A percentile compares a stretch with the other conserved stretches of the same genome.
Evolutionary conservation across 2,888 invertebrate species (phyloP).

Genomic region (Acanthosepion esculentum): DNA sequence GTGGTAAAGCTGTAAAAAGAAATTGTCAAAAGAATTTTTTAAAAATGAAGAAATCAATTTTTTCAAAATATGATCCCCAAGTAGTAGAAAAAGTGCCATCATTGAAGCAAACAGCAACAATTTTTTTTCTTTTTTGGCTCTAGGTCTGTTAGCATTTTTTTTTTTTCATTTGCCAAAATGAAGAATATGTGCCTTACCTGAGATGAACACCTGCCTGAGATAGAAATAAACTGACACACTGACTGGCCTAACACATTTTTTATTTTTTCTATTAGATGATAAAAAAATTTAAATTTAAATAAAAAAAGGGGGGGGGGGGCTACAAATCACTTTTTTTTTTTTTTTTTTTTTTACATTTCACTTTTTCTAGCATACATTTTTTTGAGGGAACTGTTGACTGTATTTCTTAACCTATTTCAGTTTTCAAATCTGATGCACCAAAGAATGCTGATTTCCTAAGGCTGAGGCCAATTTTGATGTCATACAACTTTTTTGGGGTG

Average conservation of each 20-base stretch:
- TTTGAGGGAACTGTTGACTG: neutral
- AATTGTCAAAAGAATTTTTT: neutral
- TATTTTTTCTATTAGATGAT: neutral
- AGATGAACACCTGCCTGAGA: slow-evolving; percentile 33
- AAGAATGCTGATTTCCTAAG: neutral
- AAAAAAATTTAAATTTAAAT: neutral
- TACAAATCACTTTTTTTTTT: no score
- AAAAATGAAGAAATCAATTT: neutral
- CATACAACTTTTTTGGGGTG: neutral
- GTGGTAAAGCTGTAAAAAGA: neutral
- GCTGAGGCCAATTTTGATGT: neutral
- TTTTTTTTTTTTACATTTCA: no score
- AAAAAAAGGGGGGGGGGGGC: neutral
- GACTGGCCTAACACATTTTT: slow-evolving; percentile 7
- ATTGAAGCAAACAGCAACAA: neutral
- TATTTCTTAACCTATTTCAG: neutral
- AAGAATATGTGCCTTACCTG: slow-evolving; percentile 33
- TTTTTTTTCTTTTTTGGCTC: neutral
- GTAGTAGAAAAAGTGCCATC: slow-evolving; percentile 14
- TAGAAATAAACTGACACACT: slow-evolving; percentile 4
- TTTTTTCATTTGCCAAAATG: slow-evolving; percentile 33
- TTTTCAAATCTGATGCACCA: neutral
- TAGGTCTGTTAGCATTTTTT: neutral
- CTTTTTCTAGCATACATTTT: no score
- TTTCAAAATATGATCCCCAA: neutral